phyloP scores from a whole-genome alignment of 2,113 vertebrate genomes.

The Chunga burmeisteri region DNA sequence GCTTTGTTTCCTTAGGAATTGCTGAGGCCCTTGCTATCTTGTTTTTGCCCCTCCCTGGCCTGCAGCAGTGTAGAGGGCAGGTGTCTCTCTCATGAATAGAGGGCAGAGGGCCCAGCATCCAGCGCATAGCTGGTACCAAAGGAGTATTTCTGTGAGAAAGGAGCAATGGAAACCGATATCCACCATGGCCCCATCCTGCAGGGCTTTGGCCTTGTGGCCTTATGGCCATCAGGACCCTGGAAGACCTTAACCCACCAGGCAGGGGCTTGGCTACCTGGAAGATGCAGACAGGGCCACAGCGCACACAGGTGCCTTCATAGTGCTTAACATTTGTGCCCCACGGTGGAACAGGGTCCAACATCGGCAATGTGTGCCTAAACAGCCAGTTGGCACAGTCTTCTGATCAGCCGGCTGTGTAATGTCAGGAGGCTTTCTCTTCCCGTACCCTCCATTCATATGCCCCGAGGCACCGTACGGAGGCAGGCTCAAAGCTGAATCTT shows the following conservation, averaged over 20 bases:
- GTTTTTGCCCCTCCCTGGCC: background rate
- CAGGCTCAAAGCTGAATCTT: background rate
- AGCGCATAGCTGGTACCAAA: background rate
- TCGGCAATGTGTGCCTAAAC: background rate
- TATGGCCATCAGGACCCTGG: background rate
- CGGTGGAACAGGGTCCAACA: background rate
- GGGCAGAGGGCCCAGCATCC: background rate
- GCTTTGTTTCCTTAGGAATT: background rate
- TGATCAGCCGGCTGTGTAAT: background rate
- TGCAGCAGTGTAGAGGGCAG: background rate
- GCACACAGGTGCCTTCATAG: rapidly evolving
- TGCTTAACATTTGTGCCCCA: background rate
- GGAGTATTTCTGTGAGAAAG: background rate
- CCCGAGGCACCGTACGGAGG: rapidly evolving
- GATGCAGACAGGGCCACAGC: background rate
- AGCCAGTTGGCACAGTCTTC: background rate
- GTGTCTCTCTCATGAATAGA: background rate
- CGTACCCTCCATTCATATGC: rapidly evolving
- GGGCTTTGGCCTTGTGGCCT: background rate
- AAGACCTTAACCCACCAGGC: background rate
- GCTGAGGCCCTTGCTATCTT: background rate
- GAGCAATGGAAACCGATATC: background rate
- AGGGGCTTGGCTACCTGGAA: background rate
- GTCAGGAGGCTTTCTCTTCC: background rate
- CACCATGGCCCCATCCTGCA: background rate